Conservation (phyloP, 1,140 invertebrate species). For the Pectinophora gossypiella region DNA sequence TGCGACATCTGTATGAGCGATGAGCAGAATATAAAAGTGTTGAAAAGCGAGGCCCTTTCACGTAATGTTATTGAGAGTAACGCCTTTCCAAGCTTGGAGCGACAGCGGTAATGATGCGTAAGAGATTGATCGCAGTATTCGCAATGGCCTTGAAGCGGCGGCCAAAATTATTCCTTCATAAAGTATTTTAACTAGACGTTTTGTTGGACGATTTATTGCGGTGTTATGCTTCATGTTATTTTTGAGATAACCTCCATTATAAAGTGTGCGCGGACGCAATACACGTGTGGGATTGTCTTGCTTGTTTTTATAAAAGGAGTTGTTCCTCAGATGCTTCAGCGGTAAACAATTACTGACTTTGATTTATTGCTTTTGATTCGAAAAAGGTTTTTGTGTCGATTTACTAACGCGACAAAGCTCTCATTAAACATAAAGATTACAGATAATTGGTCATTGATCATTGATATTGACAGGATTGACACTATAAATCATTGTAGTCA, state of each 20-base stretch:
- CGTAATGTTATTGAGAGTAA: constrained; percentile 13
- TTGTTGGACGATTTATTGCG: constrained; percentile 2
- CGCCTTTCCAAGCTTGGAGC: constrained; percentile 30
- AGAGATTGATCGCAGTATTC: constrained; percentile 44
- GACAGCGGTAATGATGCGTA: constrained; percentile 48
- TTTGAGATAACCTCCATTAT: not conserved
- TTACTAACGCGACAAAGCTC: no score
- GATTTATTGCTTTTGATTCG: no score
- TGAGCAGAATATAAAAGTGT: constrained; percentile 4
- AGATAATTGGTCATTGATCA: no score
- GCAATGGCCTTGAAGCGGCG: constrained; percentile 24
- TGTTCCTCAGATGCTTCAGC: no score
- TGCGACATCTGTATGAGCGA: constrained; percentile 1
- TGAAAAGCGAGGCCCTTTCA: not conserved
- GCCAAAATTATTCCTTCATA: constrained; percentile 31
- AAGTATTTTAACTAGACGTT: constrained; percentile 17
- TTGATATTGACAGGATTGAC: no score
- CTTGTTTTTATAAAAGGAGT: not conserved
- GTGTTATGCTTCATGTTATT: not conserved
- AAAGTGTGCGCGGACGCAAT: not conserved
- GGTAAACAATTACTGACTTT: no score
- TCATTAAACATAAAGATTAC: no score
- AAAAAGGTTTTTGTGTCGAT: no score
- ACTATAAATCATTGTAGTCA: no score
- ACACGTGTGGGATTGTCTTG: not conserved